Evolutionary conservation across 1,140 invertebrate genomes (phyloP).

Genomic region (Zaprionus nigranus): DNA sequence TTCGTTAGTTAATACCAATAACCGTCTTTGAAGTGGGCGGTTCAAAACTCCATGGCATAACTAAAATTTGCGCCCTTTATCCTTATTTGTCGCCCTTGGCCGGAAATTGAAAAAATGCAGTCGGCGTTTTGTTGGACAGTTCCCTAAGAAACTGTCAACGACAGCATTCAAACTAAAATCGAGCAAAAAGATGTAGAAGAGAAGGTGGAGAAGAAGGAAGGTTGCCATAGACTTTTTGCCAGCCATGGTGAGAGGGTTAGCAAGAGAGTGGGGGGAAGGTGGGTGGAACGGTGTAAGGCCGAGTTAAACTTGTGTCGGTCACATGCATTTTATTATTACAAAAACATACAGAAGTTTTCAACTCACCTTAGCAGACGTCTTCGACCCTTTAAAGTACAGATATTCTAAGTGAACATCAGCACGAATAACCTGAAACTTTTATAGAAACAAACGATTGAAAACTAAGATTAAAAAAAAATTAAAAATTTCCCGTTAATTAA

Average conservation of each 20-base stretch:
- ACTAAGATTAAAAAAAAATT: too few relatives aligned
- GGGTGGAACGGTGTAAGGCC: not conserved
- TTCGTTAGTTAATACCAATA: not conserved
- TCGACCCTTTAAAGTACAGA: too few relatives aligned
- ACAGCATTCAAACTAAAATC: slow-evolving; percentile 68
- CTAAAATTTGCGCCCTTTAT: not conserved
- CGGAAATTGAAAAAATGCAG: slow-evolving; percentile 73
- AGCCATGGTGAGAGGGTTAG: not conserved
- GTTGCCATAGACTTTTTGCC: not conserved
- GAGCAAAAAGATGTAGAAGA: slow-evolving; percentile 9
- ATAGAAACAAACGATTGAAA: too few relatives aligned
- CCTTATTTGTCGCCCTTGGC: slow-evolving; percentile 17
- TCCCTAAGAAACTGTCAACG: slow-evolving; percentile 60
- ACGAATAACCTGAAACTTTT: too few relatives aligned
- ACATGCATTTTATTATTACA: slow-evolving; percentile 10
- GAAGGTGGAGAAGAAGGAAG: not conserved
- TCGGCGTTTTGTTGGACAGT: slow-evolving; percentile 68
- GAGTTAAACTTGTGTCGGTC: slow-evolving; percentile 22
- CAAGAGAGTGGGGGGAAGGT: slow-evolving; percentile 19
- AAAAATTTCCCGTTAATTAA: too few relatives aligned
- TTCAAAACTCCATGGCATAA: not conserved
- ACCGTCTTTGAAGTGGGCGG: not conserved
- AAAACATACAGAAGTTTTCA: too few relatives aligned
- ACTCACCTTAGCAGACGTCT: too few relatives aligned
- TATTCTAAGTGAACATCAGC: too few relatives aligned